Evolutionary conservation across 2,797 vertebrate genomes (phyloP), one percentile per base, ranked within the genome.

Genomic region (Argyrosomus regius): DNA sequence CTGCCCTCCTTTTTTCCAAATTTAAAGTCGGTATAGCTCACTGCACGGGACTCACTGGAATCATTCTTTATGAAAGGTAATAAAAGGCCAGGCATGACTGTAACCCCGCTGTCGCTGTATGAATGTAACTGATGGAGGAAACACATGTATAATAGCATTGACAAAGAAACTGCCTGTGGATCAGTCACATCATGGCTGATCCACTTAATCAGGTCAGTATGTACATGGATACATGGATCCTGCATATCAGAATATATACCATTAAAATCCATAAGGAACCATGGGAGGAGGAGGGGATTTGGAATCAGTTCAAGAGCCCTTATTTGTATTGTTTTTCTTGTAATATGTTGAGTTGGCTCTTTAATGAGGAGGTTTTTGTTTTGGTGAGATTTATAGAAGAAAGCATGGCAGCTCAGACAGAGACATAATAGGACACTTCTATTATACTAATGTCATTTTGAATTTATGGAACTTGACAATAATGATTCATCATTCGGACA

Each of bases 251-350:
- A 60, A 46, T 68, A 10, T 2, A 20, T 54, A 8, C 46, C 18
- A 43, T 57, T 76, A 70, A 45, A 58, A 62, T 62, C 26, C 39
- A 61, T 3, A 10, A 49, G 57, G 43, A 76, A 58, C 48, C 45
- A 41, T 3, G 6, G 6, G 56, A 52, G 35, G 35, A 39, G 22
- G 48, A 52, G 43, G 52, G 64, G 7, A 16, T 50, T 12, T 59
- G 18, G 59, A 63, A 62, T 16, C 3, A 45, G 43, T 45, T 12
- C 12, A 45, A 8, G 6, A 53, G 1, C 10, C 64, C 35, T 39
- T 45, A 35, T 41, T 50, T 48, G 26, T 48, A 49, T 28, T 52
- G n/a, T 11, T 13, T 16, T 9, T 45, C 14, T 31, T 7, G 39
- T 9, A 20, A 59, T 7, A 22, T 49, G 45, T 16, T 49, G 13